Evolutionary conservation across 2,797 vertebrate species (phyloP).

Genomic region (Enteromius paludinosus): DNA sequence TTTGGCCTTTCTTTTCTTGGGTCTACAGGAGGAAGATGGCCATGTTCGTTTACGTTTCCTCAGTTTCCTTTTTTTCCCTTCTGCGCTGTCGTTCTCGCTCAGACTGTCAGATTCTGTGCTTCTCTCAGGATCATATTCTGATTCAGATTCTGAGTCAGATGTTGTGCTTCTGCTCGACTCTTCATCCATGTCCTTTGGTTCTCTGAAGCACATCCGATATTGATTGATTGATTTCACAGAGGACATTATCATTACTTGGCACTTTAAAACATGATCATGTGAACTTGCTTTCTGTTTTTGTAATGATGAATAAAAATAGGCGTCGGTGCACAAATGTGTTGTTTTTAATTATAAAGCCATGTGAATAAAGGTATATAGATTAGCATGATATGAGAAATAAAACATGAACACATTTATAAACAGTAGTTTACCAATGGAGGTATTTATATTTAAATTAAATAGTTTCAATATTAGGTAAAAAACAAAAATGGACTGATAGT

Average conservation of each 20-base stretch:
- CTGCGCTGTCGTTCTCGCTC: not conserved
- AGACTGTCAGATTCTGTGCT: not conserved
- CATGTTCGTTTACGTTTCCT: not conserved
- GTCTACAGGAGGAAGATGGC: not conserved
- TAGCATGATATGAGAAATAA: not conserved
- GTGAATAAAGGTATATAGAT: not conserved
- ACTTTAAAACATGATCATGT: not conserved
- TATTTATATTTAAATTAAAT: not conserved
- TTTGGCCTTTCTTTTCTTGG: not conserved
- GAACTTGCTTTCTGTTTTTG: not conserved
- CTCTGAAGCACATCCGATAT: not conserved
- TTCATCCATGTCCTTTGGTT: not conserved
- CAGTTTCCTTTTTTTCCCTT: not conserved
- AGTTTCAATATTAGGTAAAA: not conserved
- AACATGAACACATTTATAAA: not conserved
- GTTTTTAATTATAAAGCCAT: no score
- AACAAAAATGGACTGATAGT: not conserved
- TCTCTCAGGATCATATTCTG: accelerated
- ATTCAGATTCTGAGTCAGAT: not conserved
- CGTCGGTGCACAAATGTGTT: no score
- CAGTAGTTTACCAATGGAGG: not conserved
- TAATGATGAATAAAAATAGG: not conserved
- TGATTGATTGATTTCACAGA: no score
- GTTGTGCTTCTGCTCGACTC: no score
- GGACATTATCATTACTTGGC: not conserved